Evolutionary conservation across 2,113 vertebrate species (phyloP).

Genomic region (Tenrec ecaudatus): DNA sequence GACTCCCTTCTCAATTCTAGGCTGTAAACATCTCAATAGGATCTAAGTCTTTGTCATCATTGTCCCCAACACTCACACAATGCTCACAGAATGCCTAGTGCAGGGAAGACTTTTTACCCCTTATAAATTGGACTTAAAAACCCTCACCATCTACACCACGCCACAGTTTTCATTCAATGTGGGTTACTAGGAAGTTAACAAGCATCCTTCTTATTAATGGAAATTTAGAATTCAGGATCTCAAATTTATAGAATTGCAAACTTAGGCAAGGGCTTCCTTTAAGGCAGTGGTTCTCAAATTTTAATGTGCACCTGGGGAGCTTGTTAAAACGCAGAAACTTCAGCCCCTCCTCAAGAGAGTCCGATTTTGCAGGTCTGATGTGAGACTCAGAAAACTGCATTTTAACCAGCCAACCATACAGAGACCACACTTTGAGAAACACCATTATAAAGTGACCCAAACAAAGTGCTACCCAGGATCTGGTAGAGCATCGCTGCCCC

Average conservation of each 20-base stretch:
- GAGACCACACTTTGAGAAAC: constrained; percentile 47
- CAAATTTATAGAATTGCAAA: constrained; percentile 58
- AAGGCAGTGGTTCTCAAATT: constrained; percentile 69
- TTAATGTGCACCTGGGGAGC: constrained; percentile 69
- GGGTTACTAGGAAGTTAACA: neutral
- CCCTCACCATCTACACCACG: neutral
- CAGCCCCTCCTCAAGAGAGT: constrained; percentile 40
- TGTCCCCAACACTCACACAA: neutral
- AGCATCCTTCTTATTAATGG: neutral
- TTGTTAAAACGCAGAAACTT: constrained; percentile 73
- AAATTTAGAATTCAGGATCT: constrained; percentile 62
- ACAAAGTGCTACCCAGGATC: neutral
- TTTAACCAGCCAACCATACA: constrained; percentile 38
- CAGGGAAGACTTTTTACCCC: neutral
- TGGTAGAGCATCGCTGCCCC: neutral
- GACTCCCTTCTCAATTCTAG: neutral
- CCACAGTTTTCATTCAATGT: constrained; percentile 34
- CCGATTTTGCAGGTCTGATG: constrained; percentile 33
- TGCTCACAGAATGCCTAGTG: neutral
- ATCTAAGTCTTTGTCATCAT: neutral
- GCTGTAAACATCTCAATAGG: neutral
- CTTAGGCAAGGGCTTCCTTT: constrained; percentile 61
- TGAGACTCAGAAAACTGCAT: constrained; percentile 62
- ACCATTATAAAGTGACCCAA: constrained; percentile 28
- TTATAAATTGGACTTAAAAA: neutral